A percentile compares a stretch with the other conserved stretches of the same genome.
phyloP scores from a whole-genome alignment of 1,140 invertebrate genomes.

The Drosophila varians region DNA sequence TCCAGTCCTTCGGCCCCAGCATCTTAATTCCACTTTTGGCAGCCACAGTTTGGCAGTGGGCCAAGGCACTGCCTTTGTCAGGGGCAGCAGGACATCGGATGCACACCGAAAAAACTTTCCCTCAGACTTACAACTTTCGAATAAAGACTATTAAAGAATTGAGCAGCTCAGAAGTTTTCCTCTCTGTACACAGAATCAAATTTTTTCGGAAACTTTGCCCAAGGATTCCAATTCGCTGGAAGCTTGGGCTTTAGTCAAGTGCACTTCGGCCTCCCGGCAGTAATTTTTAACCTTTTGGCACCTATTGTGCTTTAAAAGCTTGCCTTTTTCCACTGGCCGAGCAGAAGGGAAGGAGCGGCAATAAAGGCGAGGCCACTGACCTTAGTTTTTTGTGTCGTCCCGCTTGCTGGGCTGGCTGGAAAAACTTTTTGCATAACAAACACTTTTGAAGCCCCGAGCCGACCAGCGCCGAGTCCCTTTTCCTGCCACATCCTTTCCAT shows the following conservation, averaged over 20 bases:
- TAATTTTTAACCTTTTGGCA: constrained; percentile 69
- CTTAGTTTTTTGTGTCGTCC: constrained; percentile 59
- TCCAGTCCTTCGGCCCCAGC: constrained; percentile 3
- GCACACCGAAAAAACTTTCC: constrained; percentile 3
- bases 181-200: constrained; percentile 14
- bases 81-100: constrained; percentile 13
- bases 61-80: constrained; percentile 13
- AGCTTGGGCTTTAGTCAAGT: constrained; percentile 41
- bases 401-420: constrained; percentile 29
- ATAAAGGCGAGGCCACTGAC: constrained; percentile 71
- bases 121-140: neutral
- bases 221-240: constrained; percentile 38
- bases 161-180: neutral
- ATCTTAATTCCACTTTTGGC: constrained; percentile 62
- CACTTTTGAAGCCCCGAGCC: constrained; percentile 28
- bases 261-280: constrained; percentile 48
- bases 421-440: constrained; percentile 80
- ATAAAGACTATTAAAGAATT: neutral
- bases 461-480: neutral
- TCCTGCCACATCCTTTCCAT: constrained; percentile 6
- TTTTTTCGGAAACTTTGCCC: constrained; percentile 48
- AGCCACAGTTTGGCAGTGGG: constrained; percentile 30
- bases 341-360: constrained; percentile 10
- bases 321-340: constrained; percentile 14
- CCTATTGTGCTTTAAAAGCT: constrained; percentile 60